A percentile compares a stretch with the other conserved stretches of the same genome.
Evolutionary conservation across 2,797 vertebrate species (phyloP).

Genomic region (Gadopsis bispinosus): DNA sequence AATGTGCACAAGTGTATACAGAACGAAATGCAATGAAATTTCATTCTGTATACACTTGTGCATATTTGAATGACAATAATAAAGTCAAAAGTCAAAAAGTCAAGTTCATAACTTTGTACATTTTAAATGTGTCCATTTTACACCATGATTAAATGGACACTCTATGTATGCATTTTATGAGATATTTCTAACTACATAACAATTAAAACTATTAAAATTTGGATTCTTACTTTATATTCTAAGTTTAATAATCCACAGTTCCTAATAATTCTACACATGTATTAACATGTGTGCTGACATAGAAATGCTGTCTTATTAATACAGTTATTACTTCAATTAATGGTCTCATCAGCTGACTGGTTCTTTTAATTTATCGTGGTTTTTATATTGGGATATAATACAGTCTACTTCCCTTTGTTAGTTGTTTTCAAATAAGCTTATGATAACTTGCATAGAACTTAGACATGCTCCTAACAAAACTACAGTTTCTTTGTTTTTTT

Average conservation of each 20-base stretch:
- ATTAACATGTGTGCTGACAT: background rate
- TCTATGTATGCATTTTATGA: background rate
- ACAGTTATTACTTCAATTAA: conserved; percentile 21
- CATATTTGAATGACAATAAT: no score
- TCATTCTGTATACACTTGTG: no score
- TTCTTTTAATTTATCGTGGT: conserved; percentile 27
- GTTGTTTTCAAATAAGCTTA: conserved; percentile 23
- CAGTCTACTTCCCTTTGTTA: background rate
- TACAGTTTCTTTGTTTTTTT: conserved; percentile 8
- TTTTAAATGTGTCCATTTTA: conserved; percentile 9
- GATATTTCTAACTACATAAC: background rate
- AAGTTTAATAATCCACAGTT: background rate
- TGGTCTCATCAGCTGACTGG: conserved; percentile 27
- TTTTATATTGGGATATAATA: conserved; percentile 2
- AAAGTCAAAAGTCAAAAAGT: no score
- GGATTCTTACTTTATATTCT: background rate
- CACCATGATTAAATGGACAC: background rate
- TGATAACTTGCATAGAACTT: background rate
- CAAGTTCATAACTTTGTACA: background rate
- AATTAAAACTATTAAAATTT: background rate
- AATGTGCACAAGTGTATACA: no score
- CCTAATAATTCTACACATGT: conserved; percentile 1
- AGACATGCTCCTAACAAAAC: background rate
- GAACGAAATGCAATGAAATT: no score
- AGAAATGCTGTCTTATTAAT: conserved; percentile 35